Base-by-base conservation (phyloP, 2,113 vertebrate genomes). In the Notiomystis cincta region DNA sequence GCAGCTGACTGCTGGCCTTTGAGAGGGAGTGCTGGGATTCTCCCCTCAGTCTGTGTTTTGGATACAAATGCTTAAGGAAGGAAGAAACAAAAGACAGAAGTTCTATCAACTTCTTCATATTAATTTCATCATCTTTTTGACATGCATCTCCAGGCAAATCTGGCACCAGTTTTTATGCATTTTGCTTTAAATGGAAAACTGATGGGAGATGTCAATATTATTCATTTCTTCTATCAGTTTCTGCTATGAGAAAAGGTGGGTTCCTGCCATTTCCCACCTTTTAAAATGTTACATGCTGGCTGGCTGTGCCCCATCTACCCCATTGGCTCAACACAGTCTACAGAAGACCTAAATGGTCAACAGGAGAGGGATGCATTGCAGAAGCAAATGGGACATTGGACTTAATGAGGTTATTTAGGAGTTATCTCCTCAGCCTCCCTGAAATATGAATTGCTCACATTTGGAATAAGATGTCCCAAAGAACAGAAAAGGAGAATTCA, bases 1-100 rank as follows among this genome's bases (percentile, higher is more conserved):
- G n/a, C 8, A 4, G 42, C 14, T 71, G 89, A 87, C 78, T 87
- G 47, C 75, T 87, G 85, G 82, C 75, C 80, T 83, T 76, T 2
- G 7, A 79, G 90, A 90, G 70, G 20, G 33, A 73, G 31, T 4
- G 5, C 64, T 86, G 73, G 82, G 84, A 90, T 96, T 78, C 73
- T 88, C 75, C 47, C n/a, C 40, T 50, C 33, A n/a, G 47, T 73
- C 53, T 54, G n/a, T 48, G 88, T 88, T 97, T 97, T 91, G 66
- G 81, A 54, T 87, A 85, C 73, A 86, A 95, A 91, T 14, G 64
- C 89, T 82, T 65, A 84, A 95, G 50, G 71, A 82, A 76, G 76
- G 76, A 91, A 62, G 31, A 88, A 73, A 85, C 7, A 47, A 76
- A 87, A 54, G 25, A 35, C 27, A 62, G 54, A 73, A 77, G 47